Evolutionary conservation across 2,113 vertebrate species (phyloP).

Genomic region (Alouatta palliata): DNA sequence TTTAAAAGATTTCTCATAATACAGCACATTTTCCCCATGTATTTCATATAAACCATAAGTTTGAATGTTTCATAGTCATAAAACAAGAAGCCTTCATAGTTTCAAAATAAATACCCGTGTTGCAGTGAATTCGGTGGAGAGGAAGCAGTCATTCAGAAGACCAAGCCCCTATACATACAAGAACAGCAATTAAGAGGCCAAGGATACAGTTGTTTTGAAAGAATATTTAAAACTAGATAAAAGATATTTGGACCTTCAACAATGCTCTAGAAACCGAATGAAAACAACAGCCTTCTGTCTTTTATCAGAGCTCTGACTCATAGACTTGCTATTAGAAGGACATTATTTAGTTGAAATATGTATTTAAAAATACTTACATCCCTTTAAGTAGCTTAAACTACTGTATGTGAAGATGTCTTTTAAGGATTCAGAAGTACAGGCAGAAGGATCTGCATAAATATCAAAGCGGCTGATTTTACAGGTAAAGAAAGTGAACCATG

Average conservation of each 20-base stretch:
- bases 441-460: not conserved
- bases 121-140: not conserved
- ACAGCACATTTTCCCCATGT: not conserved
- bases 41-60: not conserved
- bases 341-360: not conserved
- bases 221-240: constrained; percentile 47
- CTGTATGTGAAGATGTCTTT: not conserved
- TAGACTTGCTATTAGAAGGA: not conserved
- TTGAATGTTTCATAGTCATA: constrained; percentile 18
- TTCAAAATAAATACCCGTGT: not conserved
- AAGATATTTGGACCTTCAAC: constrained; percentile 37
- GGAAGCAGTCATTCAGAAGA: not conserved
- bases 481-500: not conserved
- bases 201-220: constrained; percentile 22
- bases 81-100: constrained; percentile 31
- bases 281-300: constrained; percentile 30
- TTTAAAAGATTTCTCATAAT: constrained; percentile 49
- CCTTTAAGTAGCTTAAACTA: not conserved
- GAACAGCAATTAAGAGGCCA: not conserved
- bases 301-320: constrained; percentile 34
- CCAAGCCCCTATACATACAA: not conserved
- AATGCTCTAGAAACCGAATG: constrained; percentile 22
- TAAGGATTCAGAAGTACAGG: not conserved
- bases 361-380: not conserved
- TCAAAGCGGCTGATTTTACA: not conserved